Evolutionary conservation across 2,113 vertebrate genomes (phyloP).

Genomic region (Phasianus colchicus): DNA sequence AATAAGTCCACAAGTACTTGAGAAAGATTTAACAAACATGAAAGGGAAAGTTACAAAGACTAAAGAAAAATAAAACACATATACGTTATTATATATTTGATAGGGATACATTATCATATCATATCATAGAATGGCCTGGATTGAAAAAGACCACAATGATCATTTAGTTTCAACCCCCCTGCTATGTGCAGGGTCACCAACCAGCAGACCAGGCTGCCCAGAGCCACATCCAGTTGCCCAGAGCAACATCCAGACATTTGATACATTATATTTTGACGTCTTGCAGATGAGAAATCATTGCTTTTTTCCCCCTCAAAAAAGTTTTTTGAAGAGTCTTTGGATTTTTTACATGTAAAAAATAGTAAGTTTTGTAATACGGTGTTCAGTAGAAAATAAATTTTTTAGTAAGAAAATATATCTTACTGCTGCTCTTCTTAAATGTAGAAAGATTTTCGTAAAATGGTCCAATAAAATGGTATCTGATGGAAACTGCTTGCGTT

Average conservation of each 20-base stretch:
- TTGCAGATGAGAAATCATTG: neutral
- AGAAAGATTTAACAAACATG: neutral
- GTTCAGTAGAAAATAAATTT: neutral
- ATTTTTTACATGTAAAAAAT: neutral
- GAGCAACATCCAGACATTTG: neutral
- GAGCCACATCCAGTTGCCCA: no score
- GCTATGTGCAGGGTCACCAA: no score
- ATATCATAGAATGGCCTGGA: no score
- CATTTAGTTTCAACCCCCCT: no score
- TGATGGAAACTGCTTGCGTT: neutral
- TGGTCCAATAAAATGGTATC: slow-evolving; percentile 70
- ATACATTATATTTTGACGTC: neutral
- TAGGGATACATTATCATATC: neutral
- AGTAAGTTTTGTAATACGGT: neutral
- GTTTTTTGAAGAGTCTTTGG: neutral
- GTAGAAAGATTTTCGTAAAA: slow-evolving; percentile 80
- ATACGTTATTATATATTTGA: neutral
- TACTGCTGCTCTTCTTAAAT: slow-evolving; percentile 91
- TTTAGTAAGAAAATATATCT: neutral
- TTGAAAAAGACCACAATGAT: no score
- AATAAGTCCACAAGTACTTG: neutral
- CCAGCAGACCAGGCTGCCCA: no score
- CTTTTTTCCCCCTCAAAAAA: neutral
- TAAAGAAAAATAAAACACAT: neutral
- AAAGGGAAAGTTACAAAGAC: neutral